A percentile compares a stretch with the other conserved stretches of the same genome.
These are phyloP conservation scores for Clamator glandarius DNA, from an alignment of 2,797 vertebrate genomes.

Conservation along the genomic window DNA sequence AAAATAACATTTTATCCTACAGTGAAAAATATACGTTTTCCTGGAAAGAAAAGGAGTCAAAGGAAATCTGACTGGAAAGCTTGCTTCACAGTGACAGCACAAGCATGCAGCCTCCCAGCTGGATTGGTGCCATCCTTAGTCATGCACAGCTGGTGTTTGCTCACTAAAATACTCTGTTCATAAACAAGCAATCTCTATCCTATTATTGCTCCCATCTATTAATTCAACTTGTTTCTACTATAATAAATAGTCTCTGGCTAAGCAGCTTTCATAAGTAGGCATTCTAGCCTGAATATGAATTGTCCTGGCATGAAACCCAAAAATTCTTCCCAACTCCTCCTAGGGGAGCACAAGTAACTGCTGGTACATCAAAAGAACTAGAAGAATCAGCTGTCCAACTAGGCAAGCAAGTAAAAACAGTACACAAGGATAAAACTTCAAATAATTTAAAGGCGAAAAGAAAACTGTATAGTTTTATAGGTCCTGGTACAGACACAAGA, in stretches of 20 bases:
- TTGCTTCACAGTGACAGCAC: constrained; percentile 41
- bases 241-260: constrained; percentile 68
- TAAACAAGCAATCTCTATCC: constrained; percentile 73
- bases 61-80: constrained; percentile 51
- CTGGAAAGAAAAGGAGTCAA: constrained; percentile 42
- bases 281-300: constrained; percentile 57
- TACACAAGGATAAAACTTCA: constrained; percentile 43
- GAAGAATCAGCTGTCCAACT: constrained; percentile 58
- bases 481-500: constrained; percentile 11
- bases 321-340: constrained; percentile 55
- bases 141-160: constrained; percentile 75
- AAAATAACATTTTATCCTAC: constrained; percentile 2
- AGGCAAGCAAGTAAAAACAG: constrained; percentile 50
- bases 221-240: constrained; percentile 73
- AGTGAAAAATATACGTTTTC: constrained; percentile 46
- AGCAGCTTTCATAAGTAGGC: constrained; percentile 65
- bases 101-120: constrained; percentile 59
- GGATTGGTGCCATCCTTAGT: constrained; percentile 75
- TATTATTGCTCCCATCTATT: constrained; percentile 72
- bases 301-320: constrained; percentile 51
- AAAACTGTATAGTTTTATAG: constrained; percentile 16
- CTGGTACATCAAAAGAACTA: constrained; percentile 59
- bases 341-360: constrained; percentile 49
- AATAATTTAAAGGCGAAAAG: constrained; percentile 35
- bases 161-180: constrained; percentile 75